A percentile compares a stretch with the other conserved stretches of the same genome.
phyloP scores from a whole-genome alignment of 2,113 vertebrate genomes.

The Columbina picui region DNA sequence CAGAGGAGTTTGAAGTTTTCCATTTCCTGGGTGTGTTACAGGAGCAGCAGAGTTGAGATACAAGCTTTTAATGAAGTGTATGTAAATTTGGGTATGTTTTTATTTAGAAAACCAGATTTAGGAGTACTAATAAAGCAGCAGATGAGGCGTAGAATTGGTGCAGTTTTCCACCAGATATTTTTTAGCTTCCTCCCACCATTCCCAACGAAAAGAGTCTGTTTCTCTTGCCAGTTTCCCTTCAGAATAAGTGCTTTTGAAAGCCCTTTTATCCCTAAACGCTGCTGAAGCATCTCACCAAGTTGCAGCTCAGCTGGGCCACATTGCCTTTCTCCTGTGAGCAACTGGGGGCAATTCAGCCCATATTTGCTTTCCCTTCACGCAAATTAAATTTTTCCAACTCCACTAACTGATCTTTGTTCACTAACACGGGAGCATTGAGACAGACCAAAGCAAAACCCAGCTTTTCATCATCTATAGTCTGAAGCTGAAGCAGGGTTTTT shows the following conservation, averaged over 20 bases:
- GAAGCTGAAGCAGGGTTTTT: not conserved
- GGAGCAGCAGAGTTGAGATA: constrained; percentile 38
- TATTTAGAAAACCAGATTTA: constrained; percentile 68
- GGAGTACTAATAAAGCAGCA: constrained; percentile 65
- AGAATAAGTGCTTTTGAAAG: not conserved
- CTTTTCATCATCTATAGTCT: fast-evolving
- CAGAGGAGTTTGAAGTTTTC: constrained; percentile 36
- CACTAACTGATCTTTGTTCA: not conserved
- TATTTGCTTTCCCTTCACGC: not conserved
- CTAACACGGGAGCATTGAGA: not conserved
- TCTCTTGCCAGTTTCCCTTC: constrained; percentile 35
- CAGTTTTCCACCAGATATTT: constrained; percentile 52
- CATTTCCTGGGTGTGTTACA: constrained; percentile 14
- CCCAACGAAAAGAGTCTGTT: not conserved
- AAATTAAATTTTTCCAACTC: not conserved
- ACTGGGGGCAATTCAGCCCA: fast-evolving
- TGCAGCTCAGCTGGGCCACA: not conserved
- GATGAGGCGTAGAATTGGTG: constrained; percentile 60
- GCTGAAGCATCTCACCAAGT: not conserved
- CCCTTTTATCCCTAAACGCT: not conserved
- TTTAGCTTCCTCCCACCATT: constrained; percentile 65
- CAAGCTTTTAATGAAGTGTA: constrained; percentile 66
- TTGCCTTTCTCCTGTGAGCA: not conserved
- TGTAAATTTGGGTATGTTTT: constrained; percentile 61
- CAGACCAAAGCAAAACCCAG: not conserved